Percentiles rank a stretch among this genome's conserved stretches.
Evolutionary conservation across 1,140 invertebrate species (phyloP).

Genomic region (Sesamia nonagrioides): DNA sequence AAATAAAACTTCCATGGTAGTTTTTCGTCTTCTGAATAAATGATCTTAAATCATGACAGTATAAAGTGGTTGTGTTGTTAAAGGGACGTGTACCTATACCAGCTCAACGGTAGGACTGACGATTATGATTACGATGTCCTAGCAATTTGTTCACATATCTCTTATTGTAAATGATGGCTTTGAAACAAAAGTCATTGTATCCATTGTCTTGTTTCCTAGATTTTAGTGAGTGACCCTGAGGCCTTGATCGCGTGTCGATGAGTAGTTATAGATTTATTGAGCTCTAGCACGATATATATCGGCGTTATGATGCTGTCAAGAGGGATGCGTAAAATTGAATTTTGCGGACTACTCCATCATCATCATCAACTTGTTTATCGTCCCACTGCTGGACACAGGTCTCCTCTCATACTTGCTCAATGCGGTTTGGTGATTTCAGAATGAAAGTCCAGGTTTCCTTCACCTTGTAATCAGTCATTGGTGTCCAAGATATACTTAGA

Average conservation of each 20-base stretch:
- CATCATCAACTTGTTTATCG: no score
- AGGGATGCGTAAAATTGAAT: no score
- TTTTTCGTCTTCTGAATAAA: neutral
- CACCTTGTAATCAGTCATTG: no score
- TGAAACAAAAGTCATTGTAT: neutral
- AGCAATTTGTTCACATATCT: conserved; percentile 45
- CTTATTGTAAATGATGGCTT: conserved; percentile 22
- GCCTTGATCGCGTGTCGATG: conserved; percentile 41
- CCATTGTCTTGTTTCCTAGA: conserved; percentile 23
- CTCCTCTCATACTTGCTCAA: no score
- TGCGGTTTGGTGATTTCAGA: no score
- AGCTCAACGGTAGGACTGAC: conserved; percentile 23
- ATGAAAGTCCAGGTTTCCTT: no score
- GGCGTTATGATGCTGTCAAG: neutral
- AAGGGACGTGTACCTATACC: conserved; percentile 1
- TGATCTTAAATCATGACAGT: neutral
- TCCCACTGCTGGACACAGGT: no score
- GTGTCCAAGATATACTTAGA: no score
- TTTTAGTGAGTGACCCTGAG: conserved; percentile 33
- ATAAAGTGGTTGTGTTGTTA: conserved; percentile 39
- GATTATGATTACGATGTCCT: conserved; percentile 10
- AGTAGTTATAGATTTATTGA: neutral
- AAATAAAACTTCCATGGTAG: conserved; percentile 18
- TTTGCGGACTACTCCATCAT: no score
- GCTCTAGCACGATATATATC: conserved; percentile 1